Conservation (phyloP, 2,797 vertebrate species). For the Rhinella marina region DNA sequence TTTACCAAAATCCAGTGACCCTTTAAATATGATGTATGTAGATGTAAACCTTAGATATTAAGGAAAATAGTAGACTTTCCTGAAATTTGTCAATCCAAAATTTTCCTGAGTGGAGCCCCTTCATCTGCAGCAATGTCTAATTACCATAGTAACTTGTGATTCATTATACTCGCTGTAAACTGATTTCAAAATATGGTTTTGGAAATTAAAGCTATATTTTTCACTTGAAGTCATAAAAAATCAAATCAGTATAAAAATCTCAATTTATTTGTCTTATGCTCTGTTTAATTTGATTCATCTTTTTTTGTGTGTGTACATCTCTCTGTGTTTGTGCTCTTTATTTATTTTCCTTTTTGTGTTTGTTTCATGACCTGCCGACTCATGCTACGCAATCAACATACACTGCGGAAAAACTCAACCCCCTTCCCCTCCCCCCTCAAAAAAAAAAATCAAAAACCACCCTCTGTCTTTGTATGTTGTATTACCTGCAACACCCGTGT, state of each 20-base stretch:
- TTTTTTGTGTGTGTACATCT: slow-evolving; percentile 75
- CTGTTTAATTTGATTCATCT: slow-evolving; percentile 70
- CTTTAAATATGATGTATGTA: not conserved
- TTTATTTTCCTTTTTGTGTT: slow-evolving; percentile 72
- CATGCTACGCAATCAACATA: slow-evolving; percentile 82
- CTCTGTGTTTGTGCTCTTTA: slow-evolving; percentile 80
- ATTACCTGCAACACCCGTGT: slow-evolving; percentile 70
- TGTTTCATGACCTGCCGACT: slow-evolving; percentile 79
- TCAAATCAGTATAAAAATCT: not conserved
- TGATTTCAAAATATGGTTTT: slow-evolving; percentile 5
- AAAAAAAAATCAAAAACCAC: slow-evolving; percentile 18
- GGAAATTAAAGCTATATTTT: slow-evolving; percentile 17
- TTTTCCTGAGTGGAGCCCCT: not conserved
- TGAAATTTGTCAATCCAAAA: not conserved
- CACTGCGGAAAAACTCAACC: slow-evolving; percentile 74
- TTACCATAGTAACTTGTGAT: not conserved
- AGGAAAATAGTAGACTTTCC: no score
- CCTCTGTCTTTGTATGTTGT: slow-evolving; percentile 80
- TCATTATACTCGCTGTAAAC: not conserved
- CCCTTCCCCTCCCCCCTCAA: not conserved
- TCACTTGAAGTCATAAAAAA: not conserved
- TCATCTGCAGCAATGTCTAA: not conserved
- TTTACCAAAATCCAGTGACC: not conserved
- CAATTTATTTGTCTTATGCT: slow-evolving; percentile 21
- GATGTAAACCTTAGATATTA: not conserved